Evolutionary conservation across 1,140 invertebrate species (phyloP).

Genomic region (Pachypsylla venusta): DNA sequence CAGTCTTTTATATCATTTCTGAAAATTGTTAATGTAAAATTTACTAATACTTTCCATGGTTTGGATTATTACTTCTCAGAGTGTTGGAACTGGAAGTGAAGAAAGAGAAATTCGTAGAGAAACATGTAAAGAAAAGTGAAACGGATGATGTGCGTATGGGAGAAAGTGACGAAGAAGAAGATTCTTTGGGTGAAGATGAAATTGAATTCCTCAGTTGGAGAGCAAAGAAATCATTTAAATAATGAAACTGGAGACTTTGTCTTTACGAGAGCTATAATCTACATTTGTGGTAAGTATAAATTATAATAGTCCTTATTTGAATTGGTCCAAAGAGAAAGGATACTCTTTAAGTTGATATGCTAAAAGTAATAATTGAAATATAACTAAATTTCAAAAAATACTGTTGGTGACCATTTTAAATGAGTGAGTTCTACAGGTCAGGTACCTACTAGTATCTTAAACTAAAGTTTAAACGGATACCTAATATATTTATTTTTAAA

Average conservation of each 20-base stretch:
- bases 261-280: neutral
- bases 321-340: too few relatives aligned
- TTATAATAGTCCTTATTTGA: too few relatives aligned
- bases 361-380: too few relatives aligned
- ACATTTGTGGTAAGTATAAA: too few relatives aligned
- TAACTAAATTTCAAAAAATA: too few relatives aligned
- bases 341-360: too few relatives aligned
- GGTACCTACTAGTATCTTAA: too few relatives aligned
- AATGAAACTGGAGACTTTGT: neutral
- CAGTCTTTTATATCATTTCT: too few relatives aligned
- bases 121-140: neutral
- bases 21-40: neutral
- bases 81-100: neutral
- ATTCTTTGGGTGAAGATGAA: neutral
- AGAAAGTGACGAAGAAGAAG: neutral
- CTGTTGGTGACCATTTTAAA: too few relatives aligned
- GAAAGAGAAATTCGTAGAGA: neutral
- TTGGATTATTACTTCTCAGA: neutral
- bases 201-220: slow-evolving; percentile 9
- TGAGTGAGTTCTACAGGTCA: too few relatives aligned
- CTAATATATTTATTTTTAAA: too few relatives aligned
- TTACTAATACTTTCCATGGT: neutral
- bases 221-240: slow-evolving; percentile 9
- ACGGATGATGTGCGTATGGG: neutral
- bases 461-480: too few relatives aligned